These are phyloP conservation scores for Drosophila parthenogenetica DNA, from an alignment of 2,888 invertebrate genomes.

Conservation along the genomic window DNA sequence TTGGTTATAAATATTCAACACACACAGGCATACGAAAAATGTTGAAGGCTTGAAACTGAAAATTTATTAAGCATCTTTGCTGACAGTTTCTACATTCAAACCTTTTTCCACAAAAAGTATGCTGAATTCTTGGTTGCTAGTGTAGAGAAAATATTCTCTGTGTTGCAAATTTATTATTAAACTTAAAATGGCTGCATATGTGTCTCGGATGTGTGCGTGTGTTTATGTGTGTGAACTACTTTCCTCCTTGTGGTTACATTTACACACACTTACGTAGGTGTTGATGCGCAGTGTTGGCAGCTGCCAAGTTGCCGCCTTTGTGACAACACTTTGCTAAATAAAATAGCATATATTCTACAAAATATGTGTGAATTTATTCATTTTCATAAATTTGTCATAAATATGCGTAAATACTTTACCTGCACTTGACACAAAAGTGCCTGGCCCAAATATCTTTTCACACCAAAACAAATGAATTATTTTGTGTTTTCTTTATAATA, in stretches of 20 bases:
- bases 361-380: slow-evolving; percentile 16
- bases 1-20: slow-evolving; percentile 50
- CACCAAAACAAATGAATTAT: too few relatives aligned
- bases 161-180: slow-evolving; percentile 66
- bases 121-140: slow-evolving; percentile 30
- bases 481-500: too few relatives aligned
- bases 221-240: slow-evolving; percentile 15
- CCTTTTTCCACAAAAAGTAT: slow-evolving; percentile 29
- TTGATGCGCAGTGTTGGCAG: slow-evolving; percentile 77
- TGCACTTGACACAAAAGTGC: slow-evolving; percentile 21
- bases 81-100: slow-evolving; percentile 31
- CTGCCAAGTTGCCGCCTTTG: slow-evolving; percentile 73
- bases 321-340: slow-evolving; percentile 64
- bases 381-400: slow-evolving; percentile 71
- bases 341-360: slow-evolving; percentile 10
- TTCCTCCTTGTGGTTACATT: slow-evolving; percentile 43
- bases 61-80: slow-evolving; percentile 44
- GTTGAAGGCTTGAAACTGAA: slow-evolving; percentile 23
- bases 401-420: slow-evolving; percentile 64
- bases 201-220: slow-evolving; percentile 1
- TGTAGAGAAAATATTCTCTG: slow-evolving; percentile 29
- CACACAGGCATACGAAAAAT: slow-evolving; percentile 14
- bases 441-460: neutral
- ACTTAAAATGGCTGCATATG: slow-evolving; percentile 36
- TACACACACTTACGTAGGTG: slow-evolving; percentile 51